Percentiles rank a stretch among this genome's conserved stretches.
These are phyloP conservation scores for Trachops cirrhosus DNA, from an alignment of 2,797 vertebrate species.

Conservation along the genomic window DNA sequence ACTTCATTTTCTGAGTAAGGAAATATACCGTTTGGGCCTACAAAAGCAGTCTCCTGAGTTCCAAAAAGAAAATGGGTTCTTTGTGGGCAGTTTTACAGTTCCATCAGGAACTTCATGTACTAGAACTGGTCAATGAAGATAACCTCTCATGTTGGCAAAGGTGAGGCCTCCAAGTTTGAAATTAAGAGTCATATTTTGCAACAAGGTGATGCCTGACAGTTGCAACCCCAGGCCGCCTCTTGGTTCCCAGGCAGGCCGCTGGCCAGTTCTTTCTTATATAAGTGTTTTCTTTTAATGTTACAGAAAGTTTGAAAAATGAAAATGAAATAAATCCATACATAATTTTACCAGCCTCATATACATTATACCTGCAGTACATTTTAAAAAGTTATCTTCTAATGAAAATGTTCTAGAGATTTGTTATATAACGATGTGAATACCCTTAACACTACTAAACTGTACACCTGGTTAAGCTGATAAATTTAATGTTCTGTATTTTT, in stretches of 20 bases:
- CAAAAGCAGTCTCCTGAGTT: slow-evolving; percentile 83
- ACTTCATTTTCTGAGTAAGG: slow-evolving; percentile 96
- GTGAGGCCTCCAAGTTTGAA: background rate
- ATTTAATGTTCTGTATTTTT: background rate
- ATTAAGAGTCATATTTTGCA: background rate
- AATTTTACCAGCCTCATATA: background rate
- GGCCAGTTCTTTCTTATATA: background rate
- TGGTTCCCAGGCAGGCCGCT: background rate
- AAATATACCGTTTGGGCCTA: slow-evolving; percentile 97
- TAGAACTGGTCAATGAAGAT: background rate
- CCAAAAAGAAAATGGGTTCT: background rate
- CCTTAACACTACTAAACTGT: background rate
- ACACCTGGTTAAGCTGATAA: background rate
- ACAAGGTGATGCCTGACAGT: background rate
- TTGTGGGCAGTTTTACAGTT: background rate
- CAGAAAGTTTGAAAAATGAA: background rate
- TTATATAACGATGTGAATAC: background rate
- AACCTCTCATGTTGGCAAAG: background rate
- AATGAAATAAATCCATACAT: background rate
- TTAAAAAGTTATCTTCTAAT: background rate
- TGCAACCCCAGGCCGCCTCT: background rate
- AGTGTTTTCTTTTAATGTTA: background rate
- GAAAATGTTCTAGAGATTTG: background rate
- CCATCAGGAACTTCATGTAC: background rate
- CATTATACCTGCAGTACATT: background rate